Evolutionary conservation across 2,888 invertebrate genomes (phyloP).

Genomic region (Orthonevra nobilis): DNA sequence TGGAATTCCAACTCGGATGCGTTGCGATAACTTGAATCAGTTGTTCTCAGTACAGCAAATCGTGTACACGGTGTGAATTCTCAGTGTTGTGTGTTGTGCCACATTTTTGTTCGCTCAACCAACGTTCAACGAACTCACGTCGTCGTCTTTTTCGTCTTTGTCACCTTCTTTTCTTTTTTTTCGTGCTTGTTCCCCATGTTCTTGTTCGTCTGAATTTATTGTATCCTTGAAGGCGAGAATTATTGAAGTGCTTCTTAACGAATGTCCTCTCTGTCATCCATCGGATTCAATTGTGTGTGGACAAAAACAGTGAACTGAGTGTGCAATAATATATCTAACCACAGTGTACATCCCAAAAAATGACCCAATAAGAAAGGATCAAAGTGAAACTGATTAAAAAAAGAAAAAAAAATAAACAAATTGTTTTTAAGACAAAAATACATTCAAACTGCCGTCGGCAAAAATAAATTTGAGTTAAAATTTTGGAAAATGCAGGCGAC

Average conservation of each 20-base stretch:
- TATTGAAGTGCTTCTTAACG: too few species aligned
- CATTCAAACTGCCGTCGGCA: constrained; percentile 58
- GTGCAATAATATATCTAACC: constrained; percentile 41
- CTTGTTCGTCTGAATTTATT: constrained; percentile 9
- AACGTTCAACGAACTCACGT: constrained; percentile 67
- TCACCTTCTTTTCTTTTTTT: constrained; percentile 8
- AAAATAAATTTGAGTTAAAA: too few species aligned
- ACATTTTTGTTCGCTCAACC: constrained; percentile 31
- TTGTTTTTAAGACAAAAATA: background rate
- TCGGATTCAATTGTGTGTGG: constrained; percentile 32
- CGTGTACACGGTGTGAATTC: constrained; percentile 64
- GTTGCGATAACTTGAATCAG: constrained; percentile 63
- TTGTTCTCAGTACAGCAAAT: constrained; percentile 68
- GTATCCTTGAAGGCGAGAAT: constrained; percentile 21
- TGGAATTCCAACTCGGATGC: constrained; percentile 68
- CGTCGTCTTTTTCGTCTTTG: constrained; percentile 20
- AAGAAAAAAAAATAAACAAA: too few species aligned
- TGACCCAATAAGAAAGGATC: constrained; percentile 45
- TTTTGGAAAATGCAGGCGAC: constrained; percentile 80
- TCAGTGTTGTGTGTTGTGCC: constrained; percentile 42
- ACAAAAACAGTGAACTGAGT: constrained; percentile 44
- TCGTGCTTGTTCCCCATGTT: too few species aligned
- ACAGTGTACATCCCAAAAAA: constrained; percentile 10
- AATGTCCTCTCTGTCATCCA: too few species aligned
- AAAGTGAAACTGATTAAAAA: too few species aligned